Conservation (phyloP, 2,797 vertebrate genomes). For the Ispidina lecontei region DNA sequence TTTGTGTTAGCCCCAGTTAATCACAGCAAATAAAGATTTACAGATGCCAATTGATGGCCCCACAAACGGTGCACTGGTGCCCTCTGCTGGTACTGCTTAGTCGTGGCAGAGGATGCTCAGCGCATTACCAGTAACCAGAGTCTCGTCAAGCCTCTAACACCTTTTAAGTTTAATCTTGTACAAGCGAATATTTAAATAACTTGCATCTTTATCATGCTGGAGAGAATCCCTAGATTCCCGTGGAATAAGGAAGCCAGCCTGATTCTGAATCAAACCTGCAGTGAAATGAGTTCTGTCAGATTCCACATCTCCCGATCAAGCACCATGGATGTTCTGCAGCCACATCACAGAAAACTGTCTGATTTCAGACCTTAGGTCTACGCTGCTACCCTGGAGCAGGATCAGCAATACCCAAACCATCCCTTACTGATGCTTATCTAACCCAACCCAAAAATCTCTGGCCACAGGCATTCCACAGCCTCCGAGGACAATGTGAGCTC, state of each 20-base stretch:
- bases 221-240: neutral
- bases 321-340: neutral
- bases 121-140: accelerated
- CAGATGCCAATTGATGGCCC: accelerated
- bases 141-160: accelerated
- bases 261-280: neutral
- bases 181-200: accelerated
- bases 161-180: accelerated
- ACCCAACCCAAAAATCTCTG: neutral
- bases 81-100: slow-evolving; percentile 39
- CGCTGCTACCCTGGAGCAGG: neutral
- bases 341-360: neutral
- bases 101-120: neutral
- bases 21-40: neutral
- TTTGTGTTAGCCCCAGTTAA: neutral
- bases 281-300: neutral
- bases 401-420: neutral
- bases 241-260: neutral
- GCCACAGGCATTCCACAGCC: neutral
- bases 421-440: neutral
- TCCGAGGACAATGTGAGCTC: neutral
- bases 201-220: neutral
- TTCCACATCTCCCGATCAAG: neutral
- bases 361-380: neutral
- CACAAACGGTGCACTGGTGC: neutral